Base-by-base conservation (phyloP, 2,113 vertebrate genomes). In the Zosterops hypoxanthus region DNA sequence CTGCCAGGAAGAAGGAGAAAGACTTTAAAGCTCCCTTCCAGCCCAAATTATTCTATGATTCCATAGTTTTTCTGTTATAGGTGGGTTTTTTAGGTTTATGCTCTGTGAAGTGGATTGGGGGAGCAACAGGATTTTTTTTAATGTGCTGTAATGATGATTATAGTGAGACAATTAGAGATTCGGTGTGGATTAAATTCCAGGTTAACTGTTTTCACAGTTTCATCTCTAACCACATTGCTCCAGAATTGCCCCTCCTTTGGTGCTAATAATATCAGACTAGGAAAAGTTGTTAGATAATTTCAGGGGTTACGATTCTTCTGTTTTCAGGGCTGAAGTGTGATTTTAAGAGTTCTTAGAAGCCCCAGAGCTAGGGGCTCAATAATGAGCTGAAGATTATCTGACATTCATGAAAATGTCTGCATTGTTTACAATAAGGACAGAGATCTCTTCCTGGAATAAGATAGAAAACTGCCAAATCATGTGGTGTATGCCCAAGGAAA, bases 391-490 rank as follows among this genome's bases (percentile, higher is more conserved):
- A 36, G 21, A 34, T 60, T 23, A 34, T 31, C 22, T 36, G 42
- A 63, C 0, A 0, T 79, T 63, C 21, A 7, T 42, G n/a, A 69
- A 77, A 90, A 64, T 20, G 2, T 26, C 28, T 61, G 23, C 8
- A 14, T 56, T 46, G 4, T 65, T 81, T 82, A 44, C 50, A 84
- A 41, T 44, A 73, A 44, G 16, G 20, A 16, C 8, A 78, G 46
- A 70, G 3, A 4, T 33, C 10, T 23, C 36, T 84, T 81, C 15
- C 18, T 47, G 34, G 59, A 81, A 65, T 16, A 25, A 69, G 23
- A 14, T 1, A 18, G 18, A 73, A 81, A 85, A 52, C 29, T 65
- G n/a, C 26, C 23, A 70, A 2, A 61, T 56, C 46, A 23, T 56
- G 24, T 65, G 34, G 3, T 50, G 4, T 29, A 20, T 41, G 33